Evolutionary conservation across 2,888 invertebrate species (phyloP).

Genomic region (Sinohyriopsis cumingii): DNA sequence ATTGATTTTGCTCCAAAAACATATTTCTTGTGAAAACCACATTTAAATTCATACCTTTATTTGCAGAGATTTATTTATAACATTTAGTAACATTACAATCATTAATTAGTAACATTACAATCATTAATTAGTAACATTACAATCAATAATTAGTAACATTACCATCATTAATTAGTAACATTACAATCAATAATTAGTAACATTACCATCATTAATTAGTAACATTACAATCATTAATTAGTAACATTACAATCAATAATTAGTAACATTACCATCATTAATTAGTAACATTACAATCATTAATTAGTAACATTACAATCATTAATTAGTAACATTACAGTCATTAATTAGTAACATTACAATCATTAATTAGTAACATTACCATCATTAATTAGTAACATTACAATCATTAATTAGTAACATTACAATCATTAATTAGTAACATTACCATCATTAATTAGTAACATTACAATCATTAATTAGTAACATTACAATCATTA

Average conservation of each 20-base stretch:
- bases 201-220: not conserved
- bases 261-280: not conserved
- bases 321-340: not conserved
- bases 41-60: too few species aligned
- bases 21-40: too few species aligned
- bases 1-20: too few species aligned
- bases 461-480: not conserved
- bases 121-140: not conserved
- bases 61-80: not conserved
- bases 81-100: not conserved
- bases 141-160: not conserved
- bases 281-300: not conserved
- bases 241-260: not conserved
- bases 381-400: not conserved
- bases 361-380: not conserved
- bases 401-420: not conserved
- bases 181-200: not conserved
- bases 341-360: not conserved
- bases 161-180: not conserved
- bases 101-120: not conserved
- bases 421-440: not conserved
- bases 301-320: not conserved
- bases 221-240: not conserved
- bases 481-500: not conserved
- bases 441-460: not conserved